Conservation (phyloP, 2,888 invertebrate species). For the Steinernema hermaphroditum region DNA sequence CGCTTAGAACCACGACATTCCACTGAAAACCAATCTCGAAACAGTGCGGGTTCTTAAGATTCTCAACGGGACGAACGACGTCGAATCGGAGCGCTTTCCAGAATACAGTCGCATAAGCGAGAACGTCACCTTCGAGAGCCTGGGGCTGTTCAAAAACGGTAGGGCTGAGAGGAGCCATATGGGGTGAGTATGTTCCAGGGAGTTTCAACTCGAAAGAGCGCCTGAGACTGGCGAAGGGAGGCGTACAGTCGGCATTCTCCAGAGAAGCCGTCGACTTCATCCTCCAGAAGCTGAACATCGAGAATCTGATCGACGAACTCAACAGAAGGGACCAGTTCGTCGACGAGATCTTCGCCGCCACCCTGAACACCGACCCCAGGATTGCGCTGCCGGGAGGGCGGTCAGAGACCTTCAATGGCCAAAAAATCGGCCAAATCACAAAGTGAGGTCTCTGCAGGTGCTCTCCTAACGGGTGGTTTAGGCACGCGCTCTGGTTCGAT, state of each 20-base stretch:
- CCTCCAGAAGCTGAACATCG: not conserved
- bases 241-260: constrained; percentile 35
- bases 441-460: not conserved
- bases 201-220: not conserved
- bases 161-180: not conserved
- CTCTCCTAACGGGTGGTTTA: too few species aligned
- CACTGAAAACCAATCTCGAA: constrained; percentile 37
- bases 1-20: constrained; percentile 40
- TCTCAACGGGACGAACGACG: constrained; percentile 39
- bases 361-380: constrained; percentile 34
- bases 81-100: constrained; percentile 5
- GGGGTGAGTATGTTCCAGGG: not conserved
- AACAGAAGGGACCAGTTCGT: not conserved
- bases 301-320: not conserved
- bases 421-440: not conserved
- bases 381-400: constrained; percentile 35
- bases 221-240: constrained; percentile 32
- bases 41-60: constrained; percentile 33
- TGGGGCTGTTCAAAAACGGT: constrained; percentile 39
- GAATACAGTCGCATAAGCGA: not conserved
- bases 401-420: not conserved
- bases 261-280: constrained; percentile 39
- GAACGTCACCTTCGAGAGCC: constrained; percentile 35
- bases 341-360: constrained; percentile 33
- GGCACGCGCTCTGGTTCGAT: not conserved